These are phyloP conservation scores for Tauraco hartlaubi DNA, from an alignment of 2,797 vertebrate genomes.

Conservation along the genomic window DNA sequence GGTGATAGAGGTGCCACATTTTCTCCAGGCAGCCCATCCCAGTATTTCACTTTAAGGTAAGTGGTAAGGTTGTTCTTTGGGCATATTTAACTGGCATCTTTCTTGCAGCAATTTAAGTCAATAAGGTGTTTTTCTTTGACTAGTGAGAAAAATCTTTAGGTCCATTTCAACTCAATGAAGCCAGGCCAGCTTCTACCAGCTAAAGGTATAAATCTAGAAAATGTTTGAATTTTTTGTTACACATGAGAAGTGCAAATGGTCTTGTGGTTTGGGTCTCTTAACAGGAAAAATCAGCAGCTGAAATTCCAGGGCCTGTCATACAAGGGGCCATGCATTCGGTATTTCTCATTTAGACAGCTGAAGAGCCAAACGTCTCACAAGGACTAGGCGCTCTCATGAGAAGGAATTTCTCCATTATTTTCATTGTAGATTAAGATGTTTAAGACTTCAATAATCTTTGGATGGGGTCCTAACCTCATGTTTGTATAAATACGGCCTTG, in stretches of 20 bases:
- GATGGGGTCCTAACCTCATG: neutral
- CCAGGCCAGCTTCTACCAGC: neutral
- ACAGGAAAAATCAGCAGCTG: neutral
- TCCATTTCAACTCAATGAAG: neutral
- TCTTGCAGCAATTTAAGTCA: neutral
- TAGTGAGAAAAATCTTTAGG: neutral
- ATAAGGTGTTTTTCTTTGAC: neutral
- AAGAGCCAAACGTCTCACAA: neutral
- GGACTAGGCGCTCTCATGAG: neutral
- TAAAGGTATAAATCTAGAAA: neutral
- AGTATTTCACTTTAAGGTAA: neutral
- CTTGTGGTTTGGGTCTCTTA: neutral
- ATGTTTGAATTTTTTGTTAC: neutral
- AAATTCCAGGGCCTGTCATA: neutral
- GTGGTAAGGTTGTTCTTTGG: neutral
- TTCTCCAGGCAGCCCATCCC: neutral
- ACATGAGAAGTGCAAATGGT: neutral
- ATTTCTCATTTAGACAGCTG: neutral
- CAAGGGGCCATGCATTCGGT: neutral
- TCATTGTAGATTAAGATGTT: constrained; percentile 1
- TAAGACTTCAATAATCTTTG: constrained; percentile 33
- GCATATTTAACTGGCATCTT: neutral
- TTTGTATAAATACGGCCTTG: constrained; percentile 20
- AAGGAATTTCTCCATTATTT: constrained; percentile 28
- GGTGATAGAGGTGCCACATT: neutral